Evolutionary conservation across 2,888 invertebrate species (phyloP), one percentile per base, ranked within the genome.

Genomic region (Nomada goodeniana): DNA sequence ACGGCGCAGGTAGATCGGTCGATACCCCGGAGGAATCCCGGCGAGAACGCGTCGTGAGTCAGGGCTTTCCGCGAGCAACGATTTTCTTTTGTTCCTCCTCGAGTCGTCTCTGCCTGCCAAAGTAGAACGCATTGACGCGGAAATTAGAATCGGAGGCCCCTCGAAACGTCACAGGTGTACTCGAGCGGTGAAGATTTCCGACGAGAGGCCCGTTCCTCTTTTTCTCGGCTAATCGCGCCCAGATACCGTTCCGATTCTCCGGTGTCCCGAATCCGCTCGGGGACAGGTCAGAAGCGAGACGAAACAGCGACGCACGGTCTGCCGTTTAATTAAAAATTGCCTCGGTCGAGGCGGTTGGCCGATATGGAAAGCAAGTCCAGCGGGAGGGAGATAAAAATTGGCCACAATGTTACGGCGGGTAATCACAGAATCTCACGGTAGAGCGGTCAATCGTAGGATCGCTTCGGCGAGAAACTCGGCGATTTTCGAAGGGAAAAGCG

Each of bases 1-100:
- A 85, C 89, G 89, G 89, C 82, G 57, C 90, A 89, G 89, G 89
- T 90, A 89, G 64, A 76, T 61, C 60, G 89, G 89, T 90, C 88
- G 64, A 76, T 61, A 55, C 57, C n/a, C 26, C 44, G 15, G 60
- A 67, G 75, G 68, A 55, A 68, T 78, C 36, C 26, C 3, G 13
- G 18, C 20, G 18, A 15, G 44, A 29, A 50, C 67, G 65, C 18
- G 26, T 50, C 71, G 42, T 23, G 42, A 69, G 53, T 55, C 63
- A 11, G 60, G 70, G 42, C 42, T 59, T 78, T 60, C 65, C 75
- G 53, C 23, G 63, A 67, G 26, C 36, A 3, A 15, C 53, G 44
- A 68, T 70, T 70, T 64, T 15, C 75, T 57, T 73, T 68, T 80
- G 69, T 74, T 74, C 80, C 50, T 53, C 44, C 1, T 18, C 15